A percentile compares a stretch with the other conserved stretches of the same genome.
These are phyloP conservation scores for Drosophila ogumai DNA, from an alignment of 1,140 invertebrate species.

Conservation along the genomic window DNA sequence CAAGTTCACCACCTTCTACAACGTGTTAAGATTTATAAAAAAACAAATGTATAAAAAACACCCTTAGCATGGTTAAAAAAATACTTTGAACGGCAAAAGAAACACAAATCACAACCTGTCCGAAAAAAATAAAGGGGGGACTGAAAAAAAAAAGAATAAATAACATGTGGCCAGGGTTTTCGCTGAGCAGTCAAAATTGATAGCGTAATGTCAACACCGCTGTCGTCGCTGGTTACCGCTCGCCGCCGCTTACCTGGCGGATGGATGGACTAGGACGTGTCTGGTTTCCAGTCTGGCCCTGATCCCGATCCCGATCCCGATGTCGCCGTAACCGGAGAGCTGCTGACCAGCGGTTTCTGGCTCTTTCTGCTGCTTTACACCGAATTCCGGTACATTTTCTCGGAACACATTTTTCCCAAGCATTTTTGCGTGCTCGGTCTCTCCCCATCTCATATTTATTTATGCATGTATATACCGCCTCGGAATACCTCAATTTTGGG, in stretches of 20 bases:
- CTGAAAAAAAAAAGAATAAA: conserved; percentile 13
- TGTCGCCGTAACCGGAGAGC: conserved; percentile 60
- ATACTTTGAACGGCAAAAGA: conserved; percentile 24
- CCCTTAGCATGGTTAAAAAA: conserved; percentile 8
- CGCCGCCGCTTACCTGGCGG: conserved; percentile 22
- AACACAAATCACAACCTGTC: conserved; percentile 42
- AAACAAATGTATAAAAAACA: conserved; percentile 2
- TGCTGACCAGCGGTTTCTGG: conserved; percentile 43
- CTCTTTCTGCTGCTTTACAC: conserved; percentile 68
- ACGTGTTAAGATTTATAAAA: conserved; percentile 15
- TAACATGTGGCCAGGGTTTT: conserved; percentile 39
- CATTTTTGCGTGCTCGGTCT: conserved; percentile 56
- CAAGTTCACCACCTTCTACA: conserved; percentile 10
- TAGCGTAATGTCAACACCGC: conserved; percentile 52
- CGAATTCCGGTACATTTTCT: conserved; percentile 84
- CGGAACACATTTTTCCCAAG: conserved; percentile 82
- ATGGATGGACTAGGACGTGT: conserved; percentile 51
- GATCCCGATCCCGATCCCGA: conserved; percentile 46
- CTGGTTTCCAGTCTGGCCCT: conserved; percentile 64
- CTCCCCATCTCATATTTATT: conserved; percentile 42
- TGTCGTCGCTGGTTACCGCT: conserved; percentile 28
- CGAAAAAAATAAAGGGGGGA: conserved; percentile 8
- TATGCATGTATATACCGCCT: conserved; percentile 21
- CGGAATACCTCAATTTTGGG: conserved; percentile 33
- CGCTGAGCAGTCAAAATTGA: conserved; percentile 35